Evolutionary conservation across 2,797 vertebrate genomes (phyloP).

Genomic region (Coilia nasus): DNA sequence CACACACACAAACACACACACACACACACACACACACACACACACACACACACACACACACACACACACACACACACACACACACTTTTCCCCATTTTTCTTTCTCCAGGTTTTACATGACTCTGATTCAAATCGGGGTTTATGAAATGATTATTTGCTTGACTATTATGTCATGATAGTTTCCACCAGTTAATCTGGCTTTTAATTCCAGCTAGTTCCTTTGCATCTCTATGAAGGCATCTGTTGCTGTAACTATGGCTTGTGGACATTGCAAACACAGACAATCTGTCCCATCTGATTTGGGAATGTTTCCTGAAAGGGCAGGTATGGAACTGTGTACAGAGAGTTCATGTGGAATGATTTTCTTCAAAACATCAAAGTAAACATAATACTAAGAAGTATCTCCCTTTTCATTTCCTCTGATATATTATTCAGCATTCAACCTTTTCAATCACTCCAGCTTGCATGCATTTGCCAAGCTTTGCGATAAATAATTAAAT

Average conservation of each 20-base stretch:
- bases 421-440: conserved; percentile 45
- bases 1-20: no score
- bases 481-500: conserved; percentile 52
- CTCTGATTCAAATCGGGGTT: conserved; percentile 22
- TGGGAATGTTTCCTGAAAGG: conserved; percentile 18
- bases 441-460: conserved; percentile 40
- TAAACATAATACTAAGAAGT: conserved; percentile 5
- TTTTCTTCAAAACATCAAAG: neutral
- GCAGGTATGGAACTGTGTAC: neutral
- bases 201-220: conserved; percentile 49
- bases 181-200: conserved; percentile 44
- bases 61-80: neutral
- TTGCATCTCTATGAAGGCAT: conserved; percentile 51
- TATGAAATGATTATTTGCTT: conserved; percentile 13
- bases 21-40: conserved; percentile 18
- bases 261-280: conserved; percentile 31
- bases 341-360: neutral
- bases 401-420: conserved; percentile 1
- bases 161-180: conserved; percentile 24
- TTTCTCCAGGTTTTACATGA: conserved; percentile 14
- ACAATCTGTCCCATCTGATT: conserved; percentile 28
- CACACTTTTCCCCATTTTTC: no score
- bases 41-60: neutral
- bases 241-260: conserved; percentile 54
- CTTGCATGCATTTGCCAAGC: conserved; percentile 40